phyloP scores from a whole-genome alignment of 2,113 vertebrate species.

The Saguinus imperator region DNA sequence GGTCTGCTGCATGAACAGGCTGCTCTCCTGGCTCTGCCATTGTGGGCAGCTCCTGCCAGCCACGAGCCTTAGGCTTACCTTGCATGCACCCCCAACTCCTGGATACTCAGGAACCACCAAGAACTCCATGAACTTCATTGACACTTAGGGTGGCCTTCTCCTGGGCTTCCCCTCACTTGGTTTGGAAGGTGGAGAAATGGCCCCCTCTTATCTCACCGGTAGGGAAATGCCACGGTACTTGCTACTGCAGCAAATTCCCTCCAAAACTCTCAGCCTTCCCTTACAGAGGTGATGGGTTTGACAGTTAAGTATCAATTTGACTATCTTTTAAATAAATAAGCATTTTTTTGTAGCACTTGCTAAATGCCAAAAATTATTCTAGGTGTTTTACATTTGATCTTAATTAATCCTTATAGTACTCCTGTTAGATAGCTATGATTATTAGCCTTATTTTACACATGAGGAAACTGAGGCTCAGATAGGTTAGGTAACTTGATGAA shows the following conservation, averaged over 20 bases:
- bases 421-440: neutral
- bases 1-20: neutral
- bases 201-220: neutral
- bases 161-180: neutral
- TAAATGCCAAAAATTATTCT: neutral
- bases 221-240: neutral
- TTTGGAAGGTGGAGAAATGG: neutral
- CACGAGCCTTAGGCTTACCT: neutral
- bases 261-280: neutral
- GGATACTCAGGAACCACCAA: neutral
- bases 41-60: neutral
- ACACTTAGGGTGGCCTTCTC: neutral
- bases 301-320: neutral
- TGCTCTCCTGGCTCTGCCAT: too few relatives aligned
- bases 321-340: slow-evolving; percentile 1
- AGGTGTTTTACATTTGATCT: neutral
- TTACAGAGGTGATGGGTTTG: neutral
- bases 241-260: neutral
- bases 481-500: neutral
- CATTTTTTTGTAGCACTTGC: neutral
- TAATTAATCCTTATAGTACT: neutral
- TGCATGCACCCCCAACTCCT: neutral
- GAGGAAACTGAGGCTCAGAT: neutral
- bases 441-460: neutral
- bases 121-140: neutral